These are phyloP conservation scores for Corythornis cristatus DNA, from an alignment of 2,113 vertebrate genomes.

Conservation along the genomic window DNA sequence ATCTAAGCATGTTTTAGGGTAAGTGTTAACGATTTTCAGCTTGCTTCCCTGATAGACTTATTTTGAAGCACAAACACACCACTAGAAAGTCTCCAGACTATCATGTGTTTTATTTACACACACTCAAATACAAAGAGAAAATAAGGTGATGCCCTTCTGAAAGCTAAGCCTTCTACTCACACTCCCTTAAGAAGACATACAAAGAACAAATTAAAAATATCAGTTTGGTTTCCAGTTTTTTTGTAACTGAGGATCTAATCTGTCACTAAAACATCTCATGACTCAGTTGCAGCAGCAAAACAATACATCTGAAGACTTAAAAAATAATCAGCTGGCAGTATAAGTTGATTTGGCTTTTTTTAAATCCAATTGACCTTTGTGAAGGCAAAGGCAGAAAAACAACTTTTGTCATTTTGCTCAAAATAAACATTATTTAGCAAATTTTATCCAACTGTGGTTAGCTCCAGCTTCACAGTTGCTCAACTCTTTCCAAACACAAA, in stretches of 20 bases:
- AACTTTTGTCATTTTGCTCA: slow-evolving; percentile 72
- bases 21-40: background rate
- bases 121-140: background rate
- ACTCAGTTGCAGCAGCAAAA: slow-evolving; percentile 42
- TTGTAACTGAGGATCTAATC: background rate
- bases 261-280: slow-evolving; percentile 37
- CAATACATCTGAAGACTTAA: slow-evolving; percentile 51
- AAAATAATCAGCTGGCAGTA: slow-evolving; percentile 43
- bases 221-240: background rate
- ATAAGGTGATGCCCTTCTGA: background rate
- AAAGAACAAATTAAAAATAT: background rate
- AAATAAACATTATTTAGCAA: slow-evolving; percentile 68
- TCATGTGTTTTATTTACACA: background rate
- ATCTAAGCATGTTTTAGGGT: background rate
- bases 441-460: slow-evolving; percentile 48
- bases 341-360: slow-evolving; percentile 9
- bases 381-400: slow-evolving; percentile 66
- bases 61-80: background rate
- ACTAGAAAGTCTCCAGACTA: background rate
- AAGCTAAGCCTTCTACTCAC: background rate
- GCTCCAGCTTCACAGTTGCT: slow-evolving; percentile 50
- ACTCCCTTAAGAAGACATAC: background rate
- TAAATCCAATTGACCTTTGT: slow-evolving; percentile 73
- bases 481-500: slow-evolving; percentile 68
- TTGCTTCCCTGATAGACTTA: background rate